Percentiles rank a stretch among this genome's conserved stretches.
These are phyloP conservation scores for Rhizomys pruinosus DNA, from an alignment of 2,113 vertebrate genomes.

Conservation along the genomic window DNA sequence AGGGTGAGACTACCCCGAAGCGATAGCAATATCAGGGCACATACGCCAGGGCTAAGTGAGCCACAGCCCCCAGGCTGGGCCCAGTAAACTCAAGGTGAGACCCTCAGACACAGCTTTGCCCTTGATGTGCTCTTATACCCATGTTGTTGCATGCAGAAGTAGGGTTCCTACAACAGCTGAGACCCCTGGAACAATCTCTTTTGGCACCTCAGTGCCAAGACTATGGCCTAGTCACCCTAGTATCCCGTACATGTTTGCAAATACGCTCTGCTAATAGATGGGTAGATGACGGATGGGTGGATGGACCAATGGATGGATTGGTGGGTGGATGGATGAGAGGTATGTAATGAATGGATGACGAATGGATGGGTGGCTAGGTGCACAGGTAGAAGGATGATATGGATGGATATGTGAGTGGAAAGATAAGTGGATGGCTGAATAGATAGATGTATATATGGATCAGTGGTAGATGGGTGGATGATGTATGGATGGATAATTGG, in stretches of 20 bases:
- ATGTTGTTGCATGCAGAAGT: background rate
- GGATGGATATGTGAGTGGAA: no score
- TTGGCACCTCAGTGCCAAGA: background rate
- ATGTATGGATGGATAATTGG: background rate
- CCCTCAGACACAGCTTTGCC: background rate
- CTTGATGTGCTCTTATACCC: background rate
- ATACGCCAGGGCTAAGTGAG: background rate
- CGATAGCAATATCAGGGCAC: accelerated
- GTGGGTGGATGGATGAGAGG: background rate
- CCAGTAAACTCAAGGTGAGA: background rate
- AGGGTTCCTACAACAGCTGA: background rate
- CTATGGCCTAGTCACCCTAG: background rate
- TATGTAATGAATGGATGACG: no score
- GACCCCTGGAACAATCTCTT: background rate
- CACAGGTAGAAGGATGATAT: background rate
- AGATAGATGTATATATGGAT: background rate
- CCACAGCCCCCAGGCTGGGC: background rate
- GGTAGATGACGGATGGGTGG: background rate
- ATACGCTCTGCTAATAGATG: accelerated
- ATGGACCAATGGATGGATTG: background rate
- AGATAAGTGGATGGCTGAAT: background rate
- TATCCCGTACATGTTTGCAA: background rate
- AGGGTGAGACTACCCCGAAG: background rate
- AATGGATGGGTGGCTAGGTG: background rate
- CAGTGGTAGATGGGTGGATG: background rate